A percentile compares a stretch with the other conserved stretches of the same genome.
Evolutionary conservation across 2,888 invertebrate species (phyloP).

Genomic region (Archips xylosteana): DNA sequence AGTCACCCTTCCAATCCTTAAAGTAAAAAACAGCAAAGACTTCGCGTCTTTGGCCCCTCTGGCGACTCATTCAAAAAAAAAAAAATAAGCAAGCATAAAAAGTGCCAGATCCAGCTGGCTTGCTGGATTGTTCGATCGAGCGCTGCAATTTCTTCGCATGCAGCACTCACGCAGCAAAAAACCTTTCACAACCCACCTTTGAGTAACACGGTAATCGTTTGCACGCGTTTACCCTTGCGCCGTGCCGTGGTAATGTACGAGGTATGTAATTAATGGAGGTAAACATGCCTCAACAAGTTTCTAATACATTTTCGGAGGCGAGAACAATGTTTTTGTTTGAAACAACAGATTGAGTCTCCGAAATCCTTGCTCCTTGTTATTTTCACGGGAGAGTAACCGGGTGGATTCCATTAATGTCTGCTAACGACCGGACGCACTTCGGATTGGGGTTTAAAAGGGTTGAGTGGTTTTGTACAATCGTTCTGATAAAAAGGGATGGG

Average conservation of each 20-base stretch:
- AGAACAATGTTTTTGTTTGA: slow-evolving; percentile 60
- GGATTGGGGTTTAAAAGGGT: slow-evolving; percentile 85
- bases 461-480: slow-evolving; percentile 85
- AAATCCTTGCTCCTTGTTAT: slow-evolving; percentile 77
- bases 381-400: slow-evolving; percentile 79
- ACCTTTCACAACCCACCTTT: slow-evolving; percentile 14
- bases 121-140: too few relatives aligned
- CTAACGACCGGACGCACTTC: slow-evolving; percentile 84
- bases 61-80: too few relatives aligned
- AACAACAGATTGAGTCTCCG: slow-evolving; percentile 67
- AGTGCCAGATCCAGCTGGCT: too few relatives aligned
- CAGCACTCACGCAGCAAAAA: slow-evolving; percentile 13
- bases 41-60: too few relatives aligned
- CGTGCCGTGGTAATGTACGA: slow-evolving; percentile 28
- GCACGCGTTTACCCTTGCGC: neutral
- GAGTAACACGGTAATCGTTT: slow-evolving; percentile 12
- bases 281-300: slow-evolving; percentile 42
- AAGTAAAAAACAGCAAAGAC: too few relatives aligned
- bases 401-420: slow-evolving; percentile 83
- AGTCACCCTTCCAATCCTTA: too few relatives aligned
- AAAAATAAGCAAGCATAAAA: too few relatives aligned
- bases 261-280: slow-evolving; percentile 36
- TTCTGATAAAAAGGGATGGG: slow-evolving; percentile 80
- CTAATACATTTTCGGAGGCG: slow-evolving; percentile 50
- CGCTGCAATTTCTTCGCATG: neutral